These are phyloP conservation scores for Bradynema listronoti DNA, from an alignment of 1,140 invertebrate genomes.

Conservation along the genomic window DNA sequence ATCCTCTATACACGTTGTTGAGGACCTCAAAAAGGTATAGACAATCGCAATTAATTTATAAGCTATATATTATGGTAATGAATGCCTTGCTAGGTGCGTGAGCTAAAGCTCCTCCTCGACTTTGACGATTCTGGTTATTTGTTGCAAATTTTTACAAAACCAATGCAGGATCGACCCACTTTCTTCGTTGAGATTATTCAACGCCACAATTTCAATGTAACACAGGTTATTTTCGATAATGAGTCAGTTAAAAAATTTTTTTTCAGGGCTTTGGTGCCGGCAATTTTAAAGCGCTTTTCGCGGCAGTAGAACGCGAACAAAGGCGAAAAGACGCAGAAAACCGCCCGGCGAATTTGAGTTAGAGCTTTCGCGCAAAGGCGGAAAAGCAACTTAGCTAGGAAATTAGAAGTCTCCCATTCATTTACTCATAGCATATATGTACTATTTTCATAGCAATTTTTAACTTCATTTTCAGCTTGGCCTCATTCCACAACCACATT, in stretches of 20 bases:
- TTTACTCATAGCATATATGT: too few relatives aligned
- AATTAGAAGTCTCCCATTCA: too few relatives aligned
- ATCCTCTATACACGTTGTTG: constrained; percentile 73
- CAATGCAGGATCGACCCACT: constrained; percentile 91
- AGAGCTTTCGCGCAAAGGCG: too few relatives aligned
- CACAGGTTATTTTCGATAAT: neutral
- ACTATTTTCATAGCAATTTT: too few relatives aligned
- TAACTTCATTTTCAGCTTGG: too few relatives aligned
- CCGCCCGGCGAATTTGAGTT: too few relatives aligned
- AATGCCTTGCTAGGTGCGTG: constrained; percentile 62
- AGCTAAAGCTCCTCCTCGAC: constrained; percentile 87
- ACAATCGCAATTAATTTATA: neutral
- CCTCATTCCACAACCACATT: too few relatives aligned
- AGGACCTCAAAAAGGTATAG: constrained; percentile 68
- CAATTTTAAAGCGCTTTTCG: constrained; percentile 96
- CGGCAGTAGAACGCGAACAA: constrained; percentile 93
- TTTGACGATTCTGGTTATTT: constrained; percentile 96
- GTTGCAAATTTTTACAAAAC: constrained; percentile 95
- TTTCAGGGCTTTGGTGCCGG: constrained; percentile 92
- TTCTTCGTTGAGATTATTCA: constrained; percentile 95
- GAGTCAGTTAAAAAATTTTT: constrained; percentile 1
- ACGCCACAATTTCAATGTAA: constrained; percentile 68
- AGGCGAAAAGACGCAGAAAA: constrained; percentile 19
- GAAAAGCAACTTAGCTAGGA: too few relatives aligned
- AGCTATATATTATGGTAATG: neutral